Base-by-base conservation (phyloP, 2,113 vertebrate species). In the Melospiza melodia region DNA sequence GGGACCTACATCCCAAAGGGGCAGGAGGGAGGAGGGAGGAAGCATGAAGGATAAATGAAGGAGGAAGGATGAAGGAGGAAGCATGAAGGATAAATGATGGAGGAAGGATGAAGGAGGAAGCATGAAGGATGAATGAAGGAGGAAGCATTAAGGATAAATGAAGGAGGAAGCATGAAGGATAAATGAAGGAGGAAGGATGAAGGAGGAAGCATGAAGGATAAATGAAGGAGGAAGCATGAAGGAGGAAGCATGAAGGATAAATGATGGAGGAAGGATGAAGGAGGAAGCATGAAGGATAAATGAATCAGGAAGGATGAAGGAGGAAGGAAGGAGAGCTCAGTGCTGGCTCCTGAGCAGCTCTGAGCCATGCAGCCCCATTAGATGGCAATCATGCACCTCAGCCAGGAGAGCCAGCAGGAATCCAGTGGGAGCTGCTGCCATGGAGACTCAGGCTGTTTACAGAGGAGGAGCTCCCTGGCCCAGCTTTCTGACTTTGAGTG, bases 341-440 rank as follows among this genome's bases (percentile, higher is more conserved):
- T 13, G 44, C 43, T 54, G 10, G 27, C 81, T 68, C 20, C 5
- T 20, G 63, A 84, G 52, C 13, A 72, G 25, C 8, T 49, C 63
- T 24, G 57, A 41, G 8, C 11, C 3, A 1, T 25, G 76, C 44
- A 94, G 87, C 83, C 77, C 94, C 94, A 41, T 96, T 95, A 97
- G 95, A 44, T 93, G 96, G 95, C 92, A 93, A 97, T 90, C 88
- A 83, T 81, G 92, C 92, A 88, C 93, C 85, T 96, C 92, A 90
- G 79, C 27, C 87, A 35, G 28, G 25, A 12, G 33, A 71, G 39
- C 5, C 52, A 46, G 81, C n/a, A 31, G 43, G 77, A 52, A 92
- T 35, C 41, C 63, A 18, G 41, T 8, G 0, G 31, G 86, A 87
- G 77, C 67, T 69, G 81, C 89, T 94, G 78, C 93, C 84, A 22